These are phyloP conservation scores for Phenacoccus solenopsis DNA, from an alignment of 1,140 invertebrate genomes.

Conservation along the genomic window DNA sequence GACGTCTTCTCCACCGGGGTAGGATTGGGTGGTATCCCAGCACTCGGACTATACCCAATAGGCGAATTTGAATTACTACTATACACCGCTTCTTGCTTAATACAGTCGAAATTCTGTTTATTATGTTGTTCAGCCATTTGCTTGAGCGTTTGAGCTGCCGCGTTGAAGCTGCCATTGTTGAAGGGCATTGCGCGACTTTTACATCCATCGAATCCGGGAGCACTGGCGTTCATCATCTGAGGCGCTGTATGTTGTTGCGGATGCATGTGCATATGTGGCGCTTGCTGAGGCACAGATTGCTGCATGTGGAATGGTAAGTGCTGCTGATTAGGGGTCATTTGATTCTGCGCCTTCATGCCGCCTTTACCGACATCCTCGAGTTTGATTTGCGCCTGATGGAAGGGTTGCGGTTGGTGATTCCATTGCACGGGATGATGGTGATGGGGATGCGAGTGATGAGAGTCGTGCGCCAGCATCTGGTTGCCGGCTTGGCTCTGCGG, in stretches of 20 bases:
- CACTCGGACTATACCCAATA: background rate
- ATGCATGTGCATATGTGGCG: background rate
- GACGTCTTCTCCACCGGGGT: background rate
- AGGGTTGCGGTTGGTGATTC: background rate
- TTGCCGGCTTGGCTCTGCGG: background rate
- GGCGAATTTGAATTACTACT: background rate
- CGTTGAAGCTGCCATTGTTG: background rate
- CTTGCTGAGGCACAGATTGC: background rate
- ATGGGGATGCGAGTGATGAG: background rate
- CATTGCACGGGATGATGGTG: background rate
- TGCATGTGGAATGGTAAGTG: background rate
- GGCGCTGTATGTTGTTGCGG: background rate
- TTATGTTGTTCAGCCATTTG: conserved; percentile 1
- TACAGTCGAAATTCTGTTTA: background rate
- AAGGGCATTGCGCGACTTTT: background rate
- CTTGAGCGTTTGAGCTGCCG: background rate
- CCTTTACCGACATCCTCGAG: background rate
- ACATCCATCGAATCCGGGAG: background rate
- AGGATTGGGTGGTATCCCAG: background rate
- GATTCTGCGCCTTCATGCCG: background rate
- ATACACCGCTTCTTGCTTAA: background rate
- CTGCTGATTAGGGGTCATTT: too few species aligned
- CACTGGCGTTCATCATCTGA: background rate
- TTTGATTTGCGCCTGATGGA: background rate
- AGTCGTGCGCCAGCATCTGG: background rate